phyloP scores from a whole-genome alignment of 2,113 vertebrate species.

The Oryzias melastigma region DNA sequence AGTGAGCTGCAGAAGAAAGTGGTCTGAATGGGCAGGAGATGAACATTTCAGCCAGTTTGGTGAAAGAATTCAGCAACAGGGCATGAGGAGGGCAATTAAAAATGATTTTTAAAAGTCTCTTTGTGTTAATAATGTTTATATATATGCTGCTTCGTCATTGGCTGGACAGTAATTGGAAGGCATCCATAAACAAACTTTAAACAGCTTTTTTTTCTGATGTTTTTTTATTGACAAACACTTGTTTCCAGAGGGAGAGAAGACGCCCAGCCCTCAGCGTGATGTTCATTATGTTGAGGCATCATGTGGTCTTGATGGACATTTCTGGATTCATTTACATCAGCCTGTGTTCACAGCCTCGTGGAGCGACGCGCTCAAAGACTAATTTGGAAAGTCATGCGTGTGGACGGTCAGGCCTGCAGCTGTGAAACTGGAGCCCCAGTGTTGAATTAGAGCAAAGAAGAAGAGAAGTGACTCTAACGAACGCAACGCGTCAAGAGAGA shows the following conservation, averaged over 20 bases:
- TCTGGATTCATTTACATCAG: background rate
- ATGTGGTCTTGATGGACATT: conserved; percentile 6
- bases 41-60: conserved; percentile 20
- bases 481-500: conserved; percentile 1
- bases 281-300: background rate
- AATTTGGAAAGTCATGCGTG: conserved; percentile 54
- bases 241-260: background rate
- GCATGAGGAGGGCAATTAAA: too few species aligned
- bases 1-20: conserved; percentile 32
- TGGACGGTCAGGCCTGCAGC: conserved; percentile 39
- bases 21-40: conserved; percentile 36
- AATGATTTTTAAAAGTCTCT: too few species aligned
- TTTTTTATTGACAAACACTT: background rate
- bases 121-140: too few species aligned
- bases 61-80: conserved; percentile 5
- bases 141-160: too few species aligned
- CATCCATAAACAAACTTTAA: too few species aligned
- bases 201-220: background rate
- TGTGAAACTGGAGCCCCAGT: conserved; percentile 61
- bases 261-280: background rate
- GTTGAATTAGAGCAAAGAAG: conserved; percentile 43
- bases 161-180: too few species aligned
- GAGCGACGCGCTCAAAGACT: conserved; percentile 28
- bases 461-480: conserved; percentile 15
- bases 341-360: background rate